Conservation (phyloP, 30 jellyfish, hydroid and myxozoan genomes). For the Turritopsis dohrnii region DNA sequence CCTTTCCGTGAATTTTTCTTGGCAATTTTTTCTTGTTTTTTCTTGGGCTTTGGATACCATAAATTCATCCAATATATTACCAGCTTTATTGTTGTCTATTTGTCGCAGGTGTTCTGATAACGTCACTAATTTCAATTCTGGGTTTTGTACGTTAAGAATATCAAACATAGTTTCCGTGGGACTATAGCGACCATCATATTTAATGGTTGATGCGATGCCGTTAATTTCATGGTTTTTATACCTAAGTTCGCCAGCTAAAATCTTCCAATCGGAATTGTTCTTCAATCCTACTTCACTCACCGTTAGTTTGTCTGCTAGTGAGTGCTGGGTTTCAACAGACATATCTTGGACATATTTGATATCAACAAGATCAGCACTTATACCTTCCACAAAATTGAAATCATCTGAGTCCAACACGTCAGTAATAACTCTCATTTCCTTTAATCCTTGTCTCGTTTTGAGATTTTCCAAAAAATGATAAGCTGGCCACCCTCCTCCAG, state of each 20-base stretch:
- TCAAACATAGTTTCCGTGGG: not conserved
- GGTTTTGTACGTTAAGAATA: not conserved
- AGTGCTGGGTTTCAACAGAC: not conserved
- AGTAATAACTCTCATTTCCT: not conserved
- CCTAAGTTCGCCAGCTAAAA: not conserved
- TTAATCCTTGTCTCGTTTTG: not conserved
- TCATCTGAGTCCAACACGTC: not conserved
- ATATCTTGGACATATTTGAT: not conserved
- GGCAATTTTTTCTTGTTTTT: not conserved
- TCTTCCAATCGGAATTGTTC: not conserved
- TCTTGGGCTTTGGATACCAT: not conserved
- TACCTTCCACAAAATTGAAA: not conserved
- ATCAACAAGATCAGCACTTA: not conserved
- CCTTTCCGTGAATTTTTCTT: not conserved
- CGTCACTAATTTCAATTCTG: not conserved
- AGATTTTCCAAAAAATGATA: not conserved
- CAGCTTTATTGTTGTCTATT: not conserved
- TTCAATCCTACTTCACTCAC: not conserved
- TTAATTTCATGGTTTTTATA: not conserved
- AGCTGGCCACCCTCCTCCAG: constrained; percentile 11
- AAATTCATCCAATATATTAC: not conserved
- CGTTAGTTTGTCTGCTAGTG: not conserved
- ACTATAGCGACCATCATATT: not conserved
- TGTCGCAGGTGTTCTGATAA: not conserved
- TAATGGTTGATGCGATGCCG: not conserved